Conservation (phyloP, 2,113 vertebrate species). For the Petrocephalus zakoni region DNA sequence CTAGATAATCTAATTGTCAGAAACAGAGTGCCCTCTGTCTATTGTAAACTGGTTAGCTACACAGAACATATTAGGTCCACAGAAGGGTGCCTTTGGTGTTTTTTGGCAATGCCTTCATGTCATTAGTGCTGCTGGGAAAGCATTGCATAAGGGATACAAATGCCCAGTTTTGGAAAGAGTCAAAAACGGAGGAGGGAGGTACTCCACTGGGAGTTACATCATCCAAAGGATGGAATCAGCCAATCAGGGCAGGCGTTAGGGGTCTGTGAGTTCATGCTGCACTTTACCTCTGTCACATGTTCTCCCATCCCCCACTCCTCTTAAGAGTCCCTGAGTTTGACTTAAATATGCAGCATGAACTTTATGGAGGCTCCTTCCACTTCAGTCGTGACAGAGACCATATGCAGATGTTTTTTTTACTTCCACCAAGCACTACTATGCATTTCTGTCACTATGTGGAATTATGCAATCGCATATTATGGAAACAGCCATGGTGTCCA, state of each 20-base stretch:
- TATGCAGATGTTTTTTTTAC: not conserved
- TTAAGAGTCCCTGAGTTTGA: not conserved
- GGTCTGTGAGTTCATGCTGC: not conserved
- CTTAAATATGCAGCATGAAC: not conserved
- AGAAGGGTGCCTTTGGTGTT: not conserved
- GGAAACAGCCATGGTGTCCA: not conserved
- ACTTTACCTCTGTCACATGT: not conserved
- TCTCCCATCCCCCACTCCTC: not conserved
- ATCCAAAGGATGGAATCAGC: not conserved
- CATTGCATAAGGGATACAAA: not conserved
- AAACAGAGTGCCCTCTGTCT: not conserved
- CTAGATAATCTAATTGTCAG: not conserved
- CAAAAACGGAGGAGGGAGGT: not conserved
- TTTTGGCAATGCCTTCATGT: not conserved
- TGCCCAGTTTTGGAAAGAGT: not conserved
- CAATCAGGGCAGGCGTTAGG: not conserved
- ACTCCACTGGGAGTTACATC: not conserved
- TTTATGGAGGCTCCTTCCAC: not conserved
- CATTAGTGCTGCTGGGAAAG: not conserved
- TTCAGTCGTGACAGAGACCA: not conserved
- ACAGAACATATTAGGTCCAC: not conserved
- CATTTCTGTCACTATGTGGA: not conserved
- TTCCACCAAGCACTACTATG: not conserved
- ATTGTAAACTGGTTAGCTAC: not conserved
- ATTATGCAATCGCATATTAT: not conserved